phyloP scores from a whole-genome alignment of 2,113 vertebrate species.

The Periophthalmus modestus region DNA sequence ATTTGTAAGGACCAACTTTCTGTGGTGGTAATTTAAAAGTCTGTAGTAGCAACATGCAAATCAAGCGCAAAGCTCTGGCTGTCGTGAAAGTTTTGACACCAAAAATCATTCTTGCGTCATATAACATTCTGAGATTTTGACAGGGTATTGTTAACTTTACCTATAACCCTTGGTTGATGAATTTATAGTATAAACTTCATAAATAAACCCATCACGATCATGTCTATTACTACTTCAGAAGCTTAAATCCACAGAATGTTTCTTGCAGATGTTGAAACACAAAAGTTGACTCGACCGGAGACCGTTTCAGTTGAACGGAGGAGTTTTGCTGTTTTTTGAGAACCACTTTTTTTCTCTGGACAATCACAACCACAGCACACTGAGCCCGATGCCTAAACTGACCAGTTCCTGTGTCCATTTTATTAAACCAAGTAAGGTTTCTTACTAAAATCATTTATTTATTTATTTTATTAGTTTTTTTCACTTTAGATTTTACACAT shows the following conservation, averaged over 20 bases:
- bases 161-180: not conserved
- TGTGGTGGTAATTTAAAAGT: conserved; percentile 6
- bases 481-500: not conserved
- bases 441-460: not conserved
- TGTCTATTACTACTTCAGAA: not conserved
- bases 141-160: not conserved
- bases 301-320: conserved; percentile 33
- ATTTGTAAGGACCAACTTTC: not conserved
- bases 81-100: not conserved
- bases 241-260: not conserved
- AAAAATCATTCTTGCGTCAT: not conserved
- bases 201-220: not conserved
- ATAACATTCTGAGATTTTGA: not conserved
- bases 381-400: conserved; percentile 74
- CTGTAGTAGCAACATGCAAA: not conserved
- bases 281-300: conserved; percentile 14
- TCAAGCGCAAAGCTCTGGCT: not conserved
- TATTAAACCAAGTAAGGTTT: conserved; percentile 9
- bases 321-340: conserved; percentile 51
- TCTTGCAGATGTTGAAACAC: not conserved
- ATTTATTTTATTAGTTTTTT: not conserved
- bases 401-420: conserved; percentile 69
- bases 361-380: conserved; percentile 80
- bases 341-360: conserved; percentile 70
- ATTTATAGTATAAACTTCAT: not conserved